Evolutionary conservation across 2,888 invertebrate species (phyloP).

Genomic region (Mongoloraphidia duomilia): DNA sequence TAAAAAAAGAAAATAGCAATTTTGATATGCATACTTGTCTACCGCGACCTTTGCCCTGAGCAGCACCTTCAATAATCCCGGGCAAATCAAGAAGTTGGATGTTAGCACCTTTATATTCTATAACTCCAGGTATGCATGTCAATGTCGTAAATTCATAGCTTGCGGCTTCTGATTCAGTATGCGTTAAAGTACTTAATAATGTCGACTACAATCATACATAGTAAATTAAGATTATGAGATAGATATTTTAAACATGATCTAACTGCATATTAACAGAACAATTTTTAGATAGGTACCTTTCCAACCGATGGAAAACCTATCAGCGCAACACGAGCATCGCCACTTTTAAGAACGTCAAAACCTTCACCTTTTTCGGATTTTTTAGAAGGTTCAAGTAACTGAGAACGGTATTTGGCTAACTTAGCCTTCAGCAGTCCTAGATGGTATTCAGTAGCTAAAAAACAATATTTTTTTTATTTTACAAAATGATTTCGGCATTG

Average conservation of each 20-base stretch:
- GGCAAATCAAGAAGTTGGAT: conserved; percentile 97
- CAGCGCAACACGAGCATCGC: conserved; percentile 93
- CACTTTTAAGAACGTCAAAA: conserved; percentile 98
- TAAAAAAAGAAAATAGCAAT: neutral
- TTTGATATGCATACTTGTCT: conserved; percentile 1
- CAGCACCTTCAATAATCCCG: conserved; percentile 98
- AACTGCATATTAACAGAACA: neutral
- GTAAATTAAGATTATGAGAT: conserved; percentile 2
- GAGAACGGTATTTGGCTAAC: conserved; percentile 86
- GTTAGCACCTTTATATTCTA: conserved; percentile 96
- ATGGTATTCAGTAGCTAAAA: conserved; percentile 95
- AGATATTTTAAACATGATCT: neutral
- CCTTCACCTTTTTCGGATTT: conserved; percentile 94
- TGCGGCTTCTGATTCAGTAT: conserved; percentile 93
- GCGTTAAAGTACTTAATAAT: conserved; percentile 83
- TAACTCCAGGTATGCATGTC: conserved; percentile 98
- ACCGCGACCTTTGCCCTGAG: conserved; percentile 46
- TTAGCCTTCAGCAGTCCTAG: conserved; percentile 95
- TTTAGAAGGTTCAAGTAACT: conserved; percentile 85
- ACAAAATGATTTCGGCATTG: too few relatives aligned
- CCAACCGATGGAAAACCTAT: conserved; percentile 99
- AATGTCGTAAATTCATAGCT: conserved; percentile 98
- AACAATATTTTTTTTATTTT: neutral
- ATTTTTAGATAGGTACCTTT: conserved; percentile 44
- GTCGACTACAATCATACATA: conserved; percentile 54